These are phyloP conservation scores for Ginglymostoma cirratum DNA, from an alignment of 2,113 vertebrate genomes.

Conservation along the genomic window DNA sequence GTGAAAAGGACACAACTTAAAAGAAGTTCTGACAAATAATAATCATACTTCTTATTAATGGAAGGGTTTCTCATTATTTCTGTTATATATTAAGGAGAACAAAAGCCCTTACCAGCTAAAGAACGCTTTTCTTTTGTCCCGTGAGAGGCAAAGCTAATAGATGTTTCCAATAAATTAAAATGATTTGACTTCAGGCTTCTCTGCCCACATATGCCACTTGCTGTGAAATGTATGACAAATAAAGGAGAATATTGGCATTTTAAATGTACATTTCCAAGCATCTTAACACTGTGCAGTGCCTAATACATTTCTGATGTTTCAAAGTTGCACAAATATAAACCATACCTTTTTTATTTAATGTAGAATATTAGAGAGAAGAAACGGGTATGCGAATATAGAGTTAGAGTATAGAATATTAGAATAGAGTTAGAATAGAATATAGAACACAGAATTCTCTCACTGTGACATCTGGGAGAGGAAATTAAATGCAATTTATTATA, in stretches of 20 bases:
- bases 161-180: constrained; percentile 16
- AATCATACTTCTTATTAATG: constrained; percentile 15
- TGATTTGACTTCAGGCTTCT: constrained; percentile 29
- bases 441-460: background rate
- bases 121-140: background rate
- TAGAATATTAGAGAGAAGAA: background rate
- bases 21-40: background rate
- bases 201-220: background rate
- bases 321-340: background rate
- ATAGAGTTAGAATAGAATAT: too few species aligned
- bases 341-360: background rate
- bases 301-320: background rate
- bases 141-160: background rate
- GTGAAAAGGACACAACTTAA: background rate
- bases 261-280: background rate
- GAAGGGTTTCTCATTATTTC: background rate
- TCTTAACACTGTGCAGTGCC: background rate
- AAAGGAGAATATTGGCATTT: background rate
- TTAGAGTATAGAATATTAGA: background rate
- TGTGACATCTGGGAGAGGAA: background rate
- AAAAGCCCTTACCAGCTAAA: constrained; percentile 13
- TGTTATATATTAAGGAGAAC: background rate
- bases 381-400: background rate
- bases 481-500: background rate
- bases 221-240: constrained; percentile 17